A percentile compares a stretch with the other conserved stretches of the same genome.
phyloP scores from a whole-genome alignment of 2,113 vertebrate species.

The Thamnaconus septentrionalis region DNA sequence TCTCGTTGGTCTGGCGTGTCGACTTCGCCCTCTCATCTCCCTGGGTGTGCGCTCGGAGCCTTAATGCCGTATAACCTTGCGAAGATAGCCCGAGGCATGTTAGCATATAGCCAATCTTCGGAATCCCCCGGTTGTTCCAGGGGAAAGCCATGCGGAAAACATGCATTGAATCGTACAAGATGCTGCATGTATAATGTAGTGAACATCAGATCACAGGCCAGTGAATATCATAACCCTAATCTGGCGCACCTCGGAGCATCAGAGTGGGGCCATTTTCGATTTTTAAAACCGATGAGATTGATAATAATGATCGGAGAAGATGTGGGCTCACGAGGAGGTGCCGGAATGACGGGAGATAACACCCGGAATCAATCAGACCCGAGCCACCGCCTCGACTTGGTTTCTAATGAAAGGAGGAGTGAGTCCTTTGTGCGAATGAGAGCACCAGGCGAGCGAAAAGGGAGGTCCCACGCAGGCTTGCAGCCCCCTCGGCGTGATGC shows the following conservation, averaged over 20 bases:
- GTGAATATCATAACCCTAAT: slow-evolving; percentile 57
- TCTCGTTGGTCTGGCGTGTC: no score
- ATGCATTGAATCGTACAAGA: slow-evolving; percentile 73
- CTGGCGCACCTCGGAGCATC: slow-evolving; percentile 23
- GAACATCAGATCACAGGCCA: slow-evolving; percentile 48
- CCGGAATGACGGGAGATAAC: slow-evolving; percentile 20
- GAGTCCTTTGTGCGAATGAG: slow-evolving; percentile 34
- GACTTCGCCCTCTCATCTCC: slow-evolving; percentile 40
- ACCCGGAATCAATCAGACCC: slow-evolving; percentile 22
- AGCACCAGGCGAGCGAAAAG: slow-evolving; percentile 9
- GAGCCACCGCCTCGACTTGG: slow-evolving; percentile 7
- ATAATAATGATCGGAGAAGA: slow-evolving; percentile 29
- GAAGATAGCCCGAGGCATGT: slow-evolving; percentile 68
- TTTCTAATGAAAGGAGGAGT: slow-evolving; percentile 33
- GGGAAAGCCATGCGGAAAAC: slow-evolving; percentile 72
- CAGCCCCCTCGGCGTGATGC: slow-evolving; percentile 42
- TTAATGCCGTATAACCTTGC: slow-evolving; percentile 72
- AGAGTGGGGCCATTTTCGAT: slow-evolving; percentile 13
- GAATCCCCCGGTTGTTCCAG: slow-evolving; percentile 62
- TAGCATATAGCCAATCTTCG: slow-evolving; percentile 60
- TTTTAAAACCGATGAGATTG: slow-evolving; percentile 30
- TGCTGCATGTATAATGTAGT: slow-evolving; percentile 75
- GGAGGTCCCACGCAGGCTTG: slow-evolving; percentile 52
- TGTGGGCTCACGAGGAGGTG: slow-evolving; percentile 13
- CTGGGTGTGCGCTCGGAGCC: slow-evolving; percentile 58